Percentiles rank a stretch among this genome's conserved stretches.
These are phyloP conservation scores for Hemitrygon akajei DNA, from an alignment of 2,797 vertebrate genomes.

Conservation along the genomic window DNA sequence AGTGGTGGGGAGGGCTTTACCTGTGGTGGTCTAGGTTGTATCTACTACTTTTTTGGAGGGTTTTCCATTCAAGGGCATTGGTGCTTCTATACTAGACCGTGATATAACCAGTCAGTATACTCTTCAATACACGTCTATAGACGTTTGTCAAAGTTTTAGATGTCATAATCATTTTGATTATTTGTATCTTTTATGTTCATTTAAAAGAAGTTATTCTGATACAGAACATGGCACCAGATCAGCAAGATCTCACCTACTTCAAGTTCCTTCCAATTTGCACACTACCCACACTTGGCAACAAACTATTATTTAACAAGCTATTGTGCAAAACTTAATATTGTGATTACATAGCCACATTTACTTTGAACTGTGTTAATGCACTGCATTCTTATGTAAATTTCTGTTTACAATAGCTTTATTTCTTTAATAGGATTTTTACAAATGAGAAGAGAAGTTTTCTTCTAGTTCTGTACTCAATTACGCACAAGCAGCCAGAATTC, in stretches of 20 bases:
- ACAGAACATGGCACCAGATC: too few species aligned
- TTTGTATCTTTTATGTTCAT: too few species aligned
- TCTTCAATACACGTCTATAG: too few species aligned
- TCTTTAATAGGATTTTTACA: not conserved
- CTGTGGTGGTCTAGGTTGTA: too few species aligned
- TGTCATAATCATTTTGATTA: too few species aligned
- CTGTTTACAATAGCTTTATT: not conserved
- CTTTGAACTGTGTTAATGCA: not conserved
- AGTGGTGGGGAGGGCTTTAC: too few species aligned
- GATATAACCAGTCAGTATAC: too few species aligned
- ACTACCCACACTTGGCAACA: not conserved
- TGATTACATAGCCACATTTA: not conserved
- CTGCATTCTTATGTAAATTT: not conserved
- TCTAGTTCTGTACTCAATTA: slow-evolving; percentile 73
- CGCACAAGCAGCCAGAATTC: slow-evolving; percentile 81
- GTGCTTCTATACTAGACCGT: too few species aligned
- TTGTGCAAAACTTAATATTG: not conserved
- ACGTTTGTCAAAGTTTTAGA: too few species aligned
- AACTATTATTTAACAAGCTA: not conserved
- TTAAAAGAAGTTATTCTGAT: too few species aligned
- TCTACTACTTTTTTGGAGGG: too few species aligned
- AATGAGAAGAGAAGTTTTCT: slow-evolving; percentile 75
- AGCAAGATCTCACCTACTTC: not conserved
- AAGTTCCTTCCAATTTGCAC: not conserved
- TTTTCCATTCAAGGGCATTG: too few species aligned